Conservation (phyloP, 2,113 vertebrate genomes). For the Ctenodactylus gundi region DNA sequence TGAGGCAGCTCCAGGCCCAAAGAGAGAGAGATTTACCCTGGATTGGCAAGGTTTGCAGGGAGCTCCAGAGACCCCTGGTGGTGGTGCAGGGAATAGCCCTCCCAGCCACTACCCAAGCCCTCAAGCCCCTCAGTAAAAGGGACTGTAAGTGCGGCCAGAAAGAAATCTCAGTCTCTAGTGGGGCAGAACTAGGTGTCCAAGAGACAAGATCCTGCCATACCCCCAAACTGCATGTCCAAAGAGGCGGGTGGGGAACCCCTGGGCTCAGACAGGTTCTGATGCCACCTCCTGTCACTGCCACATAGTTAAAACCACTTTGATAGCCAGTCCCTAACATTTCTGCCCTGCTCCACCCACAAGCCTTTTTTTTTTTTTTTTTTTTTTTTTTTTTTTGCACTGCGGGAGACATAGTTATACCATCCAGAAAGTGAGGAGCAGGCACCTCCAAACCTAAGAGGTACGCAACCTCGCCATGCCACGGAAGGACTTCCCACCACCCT, state of each 20-base stretch:
- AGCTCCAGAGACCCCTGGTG: conserved; percentile 58
- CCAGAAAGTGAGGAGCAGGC: not conserved
- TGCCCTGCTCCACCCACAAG: not conserved
- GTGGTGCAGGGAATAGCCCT: not conserved
- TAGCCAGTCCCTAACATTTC: not conserved
- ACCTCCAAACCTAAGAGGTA: not conserved
- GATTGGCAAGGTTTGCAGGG: not conserved
- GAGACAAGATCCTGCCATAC: not conserved
- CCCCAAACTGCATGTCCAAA: not conserved
- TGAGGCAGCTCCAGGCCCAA: not conserved
- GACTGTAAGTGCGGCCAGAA: not conserved
- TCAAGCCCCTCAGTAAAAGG: not conserved
- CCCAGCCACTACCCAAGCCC: not conserved
- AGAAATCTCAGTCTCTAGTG: not conserved
- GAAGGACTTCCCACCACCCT: not conserved
- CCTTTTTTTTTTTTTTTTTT: too few relatives aligned
- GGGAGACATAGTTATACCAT: not conserved
- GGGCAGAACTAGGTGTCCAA: not conserved
- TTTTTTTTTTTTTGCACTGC: not conserved
- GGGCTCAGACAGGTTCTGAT: not conserved
- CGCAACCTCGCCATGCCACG: not conserved
- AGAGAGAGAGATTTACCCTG: not conserved
- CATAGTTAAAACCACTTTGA: not conserved
- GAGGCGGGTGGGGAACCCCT: not conserved
- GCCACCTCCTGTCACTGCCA: not conserved